Conservation (phyloP, 2,113 vertebrate genomes). For the Cebidichthys violaceus region DNA sequence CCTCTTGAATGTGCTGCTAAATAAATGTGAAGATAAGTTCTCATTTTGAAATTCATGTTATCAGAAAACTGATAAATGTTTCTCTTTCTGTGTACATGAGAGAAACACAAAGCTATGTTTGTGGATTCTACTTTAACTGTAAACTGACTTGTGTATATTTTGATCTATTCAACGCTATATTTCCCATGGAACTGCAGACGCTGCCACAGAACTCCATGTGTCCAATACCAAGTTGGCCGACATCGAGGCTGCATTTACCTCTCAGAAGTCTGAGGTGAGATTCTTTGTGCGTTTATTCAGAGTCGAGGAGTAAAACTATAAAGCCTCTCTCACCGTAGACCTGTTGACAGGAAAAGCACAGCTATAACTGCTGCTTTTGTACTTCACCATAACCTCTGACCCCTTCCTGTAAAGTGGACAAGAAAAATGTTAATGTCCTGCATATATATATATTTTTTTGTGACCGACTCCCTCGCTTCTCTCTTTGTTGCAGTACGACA, state of each 20-base stretch:
- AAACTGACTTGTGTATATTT: background rate
- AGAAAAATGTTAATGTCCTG: background rate
- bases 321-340: background rate
- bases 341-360: background rate
- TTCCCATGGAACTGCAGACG: constrained; percentile 79
- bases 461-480: constrained; percentile 3
- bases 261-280: constrained; percentile 92
- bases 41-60: background rate
- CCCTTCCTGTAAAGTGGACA: background rate
- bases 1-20: background rate
- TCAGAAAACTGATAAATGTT: background rate
- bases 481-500: constrained; percentile 87
- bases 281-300: background rate
- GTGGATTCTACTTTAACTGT: background rate
- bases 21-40: background rate
- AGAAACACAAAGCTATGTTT: background rate
- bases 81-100: background rate
- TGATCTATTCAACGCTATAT: background rate
- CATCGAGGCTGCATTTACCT: constrained; percentile 85
- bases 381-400: no score
- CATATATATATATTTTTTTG: background rate
- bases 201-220: constrained; percentile 86
- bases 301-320: background rate
- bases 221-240: constrained; percentile 88
- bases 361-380: no score